Percentiles rank a stretch among this genome's conserved stretches.
Evolutionary conservation across 2,113 vertebrate species (phyloP).

Genomic region (Rhipidura dahli): DNA sequence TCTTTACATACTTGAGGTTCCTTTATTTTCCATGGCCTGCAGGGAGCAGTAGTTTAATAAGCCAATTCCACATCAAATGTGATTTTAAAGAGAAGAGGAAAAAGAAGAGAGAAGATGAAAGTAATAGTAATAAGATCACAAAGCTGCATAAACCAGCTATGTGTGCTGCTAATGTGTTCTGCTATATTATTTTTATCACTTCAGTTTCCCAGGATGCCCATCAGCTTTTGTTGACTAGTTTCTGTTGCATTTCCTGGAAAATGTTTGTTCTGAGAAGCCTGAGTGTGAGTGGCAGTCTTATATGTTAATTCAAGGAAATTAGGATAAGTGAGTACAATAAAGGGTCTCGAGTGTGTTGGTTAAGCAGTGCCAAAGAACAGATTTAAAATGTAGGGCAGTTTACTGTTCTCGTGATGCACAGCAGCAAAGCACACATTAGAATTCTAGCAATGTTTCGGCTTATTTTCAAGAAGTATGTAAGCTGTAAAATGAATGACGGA

Average conservation of each 20-base stretch:
- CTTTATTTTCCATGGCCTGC: background rate
- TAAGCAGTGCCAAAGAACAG: background rate
- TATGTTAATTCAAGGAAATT: background rate
- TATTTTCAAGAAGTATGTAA: background rate
- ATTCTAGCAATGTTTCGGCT: background rate
- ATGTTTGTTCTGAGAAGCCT: background rate
- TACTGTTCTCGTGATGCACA: background rate
- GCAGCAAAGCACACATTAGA: background rate
- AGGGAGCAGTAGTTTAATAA: background rate
- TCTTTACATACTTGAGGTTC: background rate
- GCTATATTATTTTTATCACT: background rate
- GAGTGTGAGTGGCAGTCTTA: background rate
- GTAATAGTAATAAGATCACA: background rate
- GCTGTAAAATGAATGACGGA: background rate
- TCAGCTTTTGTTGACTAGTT: conserved; percentile 13
- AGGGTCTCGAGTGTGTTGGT: background rate
- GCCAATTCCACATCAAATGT: background rate
- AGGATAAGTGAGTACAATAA: background rate
- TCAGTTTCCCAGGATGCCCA: background rate
- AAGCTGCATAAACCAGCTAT: background rate
- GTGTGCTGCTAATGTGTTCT: background rate
- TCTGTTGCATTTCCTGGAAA: conserved; percentile 6
- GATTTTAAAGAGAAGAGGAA: background rate
- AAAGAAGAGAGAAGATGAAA: background rate
- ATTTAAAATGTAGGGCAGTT: background rate